Base-by-base conservation (phyloP, 2,113 vertebrate genomes). In the Leptobrachium ailaonicum region DNA sequence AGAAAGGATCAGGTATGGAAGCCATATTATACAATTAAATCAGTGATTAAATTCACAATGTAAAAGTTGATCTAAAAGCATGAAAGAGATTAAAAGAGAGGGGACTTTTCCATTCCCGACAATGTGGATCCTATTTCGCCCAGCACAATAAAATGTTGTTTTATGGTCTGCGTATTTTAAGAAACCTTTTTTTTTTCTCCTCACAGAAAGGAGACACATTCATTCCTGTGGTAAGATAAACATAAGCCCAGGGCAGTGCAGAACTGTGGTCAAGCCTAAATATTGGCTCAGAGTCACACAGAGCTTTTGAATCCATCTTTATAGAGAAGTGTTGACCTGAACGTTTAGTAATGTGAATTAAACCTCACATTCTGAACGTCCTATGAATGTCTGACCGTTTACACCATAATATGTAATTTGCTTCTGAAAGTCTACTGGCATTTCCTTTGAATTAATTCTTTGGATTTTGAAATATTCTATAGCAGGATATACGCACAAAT, bases 141-240 rank as follows among this genome's bases (percentile, higher is more conserved):
- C 53, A 43, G 66, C 41, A 58, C 71, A 78, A 78, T 78, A 71
- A 62, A 71, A 78, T 71, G 67, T 76, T 76, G 75, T 78, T 74
- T 80, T 80, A 80, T 68, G 78, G 47, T 74, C 50, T 67, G 78
- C 68, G 71, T 80, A 73, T 73, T 73, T 80, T 80, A 80, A 80
- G 71, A 72, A 72, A 73, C 58, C 41, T 66, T 79, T 73, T 71
- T 79, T 71, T 71, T 79, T 71, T 76, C 72, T 41, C 12, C 47
- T 56, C 56, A 14, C 14, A 74, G 63, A 80, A 80, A 80, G 78
- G 12, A 41, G 40, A 54, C 50, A 43, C 78, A 74, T 80, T 74
- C 78, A 73, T 74, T 80, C 63, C 71, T 45, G 63, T 11, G 50
- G 71, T 56, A 80, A 74, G 53, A 74, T 80, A 80, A 80, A 80